Base-by-base conservation (phyloP, 2,113 vertebrate genomes). In the Centropus unirufus region DNA sequence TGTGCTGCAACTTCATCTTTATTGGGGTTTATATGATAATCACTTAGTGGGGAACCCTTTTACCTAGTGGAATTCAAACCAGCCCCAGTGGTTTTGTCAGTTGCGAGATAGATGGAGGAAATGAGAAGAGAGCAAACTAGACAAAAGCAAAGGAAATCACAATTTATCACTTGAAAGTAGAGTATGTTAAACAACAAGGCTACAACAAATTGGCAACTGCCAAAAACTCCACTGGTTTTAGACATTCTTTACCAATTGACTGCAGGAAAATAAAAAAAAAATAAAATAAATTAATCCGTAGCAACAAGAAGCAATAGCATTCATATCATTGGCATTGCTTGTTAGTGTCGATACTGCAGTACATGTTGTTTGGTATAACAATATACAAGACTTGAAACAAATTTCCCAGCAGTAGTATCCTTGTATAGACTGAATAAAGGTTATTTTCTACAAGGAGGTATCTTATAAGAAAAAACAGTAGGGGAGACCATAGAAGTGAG, bases 341-440 rank as follows among this genome's bases (percentile, higher is more conserved):
- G 95, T 97, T 98, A 96, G 95, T 57, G 95, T 68, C 96, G 93
- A 86, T 95, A 63, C 88, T 97, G 95, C 79, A 75, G 94, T 91
- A 94, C 68, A 34, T 92, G 96, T 96, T 95, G 96, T 97, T 97
- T 97, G 94, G 83, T 97, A 93, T 98, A 98, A 98, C 83, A 3
- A 97, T 97, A 98, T 96, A 98, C 97, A 98, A 98, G 97, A 76
- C 97, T 97, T 87, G 97, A 98, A 98, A 98, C 97, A 98, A 98
- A 98, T 98, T 98, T 98, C 97, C 88, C 97, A 98, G 98, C 98
- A 98, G 98, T 94, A 81, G 97, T 97, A 98, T 96, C 97, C 98
- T 98, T 98, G 98, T 97, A 98, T 95, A 98, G 98, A 98, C 97
- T 98, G 98, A 98, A 99, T 98, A 98, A 98, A 98, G 98, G 98